phyloP scores from a whole-genome alignment of 2,113 vertebrate genomes.

The Saguinus imperator region DNA sequence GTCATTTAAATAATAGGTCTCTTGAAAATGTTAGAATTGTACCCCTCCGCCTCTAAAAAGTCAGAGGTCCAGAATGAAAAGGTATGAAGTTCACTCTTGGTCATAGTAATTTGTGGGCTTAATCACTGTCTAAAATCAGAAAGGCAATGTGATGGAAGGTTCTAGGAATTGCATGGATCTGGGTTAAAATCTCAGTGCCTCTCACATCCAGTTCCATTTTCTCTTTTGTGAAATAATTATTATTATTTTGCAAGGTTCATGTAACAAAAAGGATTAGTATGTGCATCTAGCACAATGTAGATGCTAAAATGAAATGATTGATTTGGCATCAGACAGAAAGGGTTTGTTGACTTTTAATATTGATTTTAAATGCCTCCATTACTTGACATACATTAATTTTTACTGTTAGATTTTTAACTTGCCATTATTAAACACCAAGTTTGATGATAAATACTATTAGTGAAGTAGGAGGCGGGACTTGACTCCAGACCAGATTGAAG shows the following conservation, averaged over 20 bases:
- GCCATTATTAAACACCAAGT: background rate
- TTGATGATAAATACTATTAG: background rate
- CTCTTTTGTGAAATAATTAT: background rate
- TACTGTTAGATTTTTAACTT: slow-evolving; percentile 31
- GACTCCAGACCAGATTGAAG: too few species aligned
- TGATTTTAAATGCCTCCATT: background rate
- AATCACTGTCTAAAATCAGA: background rate
- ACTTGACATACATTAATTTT: slow-evolving; percentile 26
- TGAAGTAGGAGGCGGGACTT: too few species aligned
- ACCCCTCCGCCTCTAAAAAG: background rate
- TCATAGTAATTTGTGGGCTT: background rate
- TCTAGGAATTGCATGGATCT: background rate
- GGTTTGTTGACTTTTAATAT: background rate
- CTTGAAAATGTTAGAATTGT: background rate
- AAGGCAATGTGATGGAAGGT: background rate
- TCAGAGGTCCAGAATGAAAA: background rate
- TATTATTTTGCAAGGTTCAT: background rate
- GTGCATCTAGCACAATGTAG: background rate
- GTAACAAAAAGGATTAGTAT: background rate
- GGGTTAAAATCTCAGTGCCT: background rate
- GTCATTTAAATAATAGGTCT: background rate
- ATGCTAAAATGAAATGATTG: background rate
- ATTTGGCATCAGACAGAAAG: background rate
- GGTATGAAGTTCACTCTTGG: background rate
- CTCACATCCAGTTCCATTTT: background rate